Conservation (phyloP, 1,140 invertebrate species). For the Scaptomyza montana region DNA sequence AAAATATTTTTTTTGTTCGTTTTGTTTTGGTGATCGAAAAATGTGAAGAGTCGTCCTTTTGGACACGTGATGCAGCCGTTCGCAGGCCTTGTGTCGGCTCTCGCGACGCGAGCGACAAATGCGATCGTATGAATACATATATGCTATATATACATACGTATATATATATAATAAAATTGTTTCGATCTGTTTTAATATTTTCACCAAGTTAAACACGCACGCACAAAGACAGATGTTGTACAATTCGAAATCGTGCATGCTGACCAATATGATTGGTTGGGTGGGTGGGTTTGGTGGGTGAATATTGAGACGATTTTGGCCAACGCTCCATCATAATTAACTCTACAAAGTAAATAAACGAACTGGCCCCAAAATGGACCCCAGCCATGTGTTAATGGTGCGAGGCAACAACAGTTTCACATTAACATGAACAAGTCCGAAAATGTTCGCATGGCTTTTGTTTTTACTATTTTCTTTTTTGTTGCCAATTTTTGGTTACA, state of each 20-base stretch:
- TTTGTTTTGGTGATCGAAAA: conserved; percentile 17
- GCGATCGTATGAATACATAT: conserved; percentile 31
- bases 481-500: conserved; percentile 20
- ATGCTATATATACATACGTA: neutral
- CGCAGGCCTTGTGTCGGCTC: conserved; percentile 37
- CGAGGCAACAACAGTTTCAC: conserved; percentile 42
- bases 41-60: conserved; percentile 38
- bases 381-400: conserved; percentile 69
- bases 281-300: conserved; percentile 1
- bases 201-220: conserved; percentile 15
- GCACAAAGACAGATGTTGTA: neutral
- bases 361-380: conserved; percentile 57
- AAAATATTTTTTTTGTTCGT: conserved; percentile 5
- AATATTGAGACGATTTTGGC: conserved; percentile 38
- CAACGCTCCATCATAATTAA: conserved; percentile 75
- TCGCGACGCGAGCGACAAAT: conserved; percentile 32
- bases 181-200: conserved; percentile 33
- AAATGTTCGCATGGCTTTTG: conserved; percentile 33
- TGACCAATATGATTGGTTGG: conserved; percentile 6
- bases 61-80: conserved; percentile 41
- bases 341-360: conserved; percentile 79
- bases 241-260: conserved; percentile 25
- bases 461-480: conserved; percentile 26
- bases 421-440: conserved; percentile 22
- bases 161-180: neutral